These are phyloP conservation scores for Chlorops oryzae DNA, from an alignment of 1,140 invertebrate genomes.

Conservation along the genomic window DNA sequence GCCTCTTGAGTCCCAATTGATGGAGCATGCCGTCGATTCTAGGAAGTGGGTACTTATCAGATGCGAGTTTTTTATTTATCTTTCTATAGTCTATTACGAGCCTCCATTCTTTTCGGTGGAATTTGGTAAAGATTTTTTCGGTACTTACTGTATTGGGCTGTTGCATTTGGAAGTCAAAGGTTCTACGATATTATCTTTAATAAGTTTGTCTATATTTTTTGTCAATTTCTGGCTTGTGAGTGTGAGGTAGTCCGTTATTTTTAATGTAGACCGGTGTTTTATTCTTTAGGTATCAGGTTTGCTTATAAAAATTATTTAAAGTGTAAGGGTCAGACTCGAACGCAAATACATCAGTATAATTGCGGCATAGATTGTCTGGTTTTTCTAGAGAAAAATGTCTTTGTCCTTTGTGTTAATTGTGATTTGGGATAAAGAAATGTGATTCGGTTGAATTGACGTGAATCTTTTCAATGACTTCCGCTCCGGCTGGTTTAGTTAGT, in stretches of 20 bases:
- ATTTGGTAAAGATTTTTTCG: slow-evolving; percentile 2
- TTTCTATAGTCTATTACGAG: slow-evolving; percentile 18
- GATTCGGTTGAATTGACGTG: too few relatives aligned
- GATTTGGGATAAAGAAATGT: neutral
- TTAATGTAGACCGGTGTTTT: slow-evolving; percentile 1
- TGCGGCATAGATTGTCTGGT: neutral
- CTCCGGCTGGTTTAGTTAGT: neutral
- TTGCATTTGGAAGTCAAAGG: neutral
- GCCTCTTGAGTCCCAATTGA: neutral
- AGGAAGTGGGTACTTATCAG: slow-evolving; percentile 38
- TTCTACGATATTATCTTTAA: slow-evolving; percentile 1
- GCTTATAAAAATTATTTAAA: slow-evolving; percentile 4
- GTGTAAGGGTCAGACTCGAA: neutral
- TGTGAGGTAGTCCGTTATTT: slow-evolving; percentile 3
- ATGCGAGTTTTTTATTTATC: slow-evolving; percentile 8
- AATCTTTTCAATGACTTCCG: too few relatives aligned
- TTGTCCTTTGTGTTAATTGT: neutral
- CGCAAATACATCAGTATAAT: neutral
- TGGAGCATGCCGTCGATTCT: neutral
- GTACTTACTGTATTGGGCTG: neutral
- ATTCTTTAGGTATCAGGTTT: neutral
- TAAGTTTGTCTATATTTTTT: neutral
- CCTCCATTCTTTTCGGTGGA: slow-evolving; percentile 11
- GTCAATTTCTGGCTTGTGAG: neutral
- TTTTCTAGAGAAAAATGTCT: neutral